Evolutionary conservation across 2,888 invertebrate species (phyloP).

Genomic region (Agrochola macilenta): DNA sequence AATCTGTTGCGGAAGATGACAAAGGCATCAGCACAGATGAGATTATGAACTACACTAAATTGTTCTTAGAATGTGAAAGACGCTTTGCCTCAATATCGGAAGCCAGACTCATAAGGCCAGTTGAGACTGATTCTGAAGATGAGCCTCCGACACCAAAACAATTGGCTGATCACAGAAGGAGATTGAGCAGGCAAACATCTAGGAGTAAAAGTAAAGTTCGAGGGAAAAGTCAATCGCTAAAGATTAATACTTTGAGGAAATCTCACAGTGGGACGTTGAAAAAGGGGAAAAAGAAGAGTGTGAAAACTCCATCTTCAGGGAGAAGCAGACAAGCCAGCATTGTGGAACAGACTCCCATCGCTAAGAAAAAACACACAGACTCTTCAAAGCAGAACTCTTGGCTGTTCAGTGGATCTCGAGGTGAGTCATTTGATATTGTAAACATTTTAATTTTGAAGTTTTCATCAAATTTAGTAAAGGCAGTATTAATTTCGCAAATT

Average conservation of each 20-base stretch:
- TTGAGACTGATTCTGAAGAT: slow-evolving; percentile 85
- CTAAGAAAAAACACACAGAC: slow-evolving; percentile 84
- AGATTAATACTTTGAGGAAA: slow-evolving; percentile 86
- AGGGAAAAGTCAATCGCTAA: slow-evolving; percentile 86
- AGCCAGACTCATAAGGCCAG: slow-evolving; percentile 69
- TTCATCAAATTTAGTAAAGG: slow-evolving; percentile 38
- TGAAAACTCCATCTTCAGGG: slow-evolving; percentile 77
- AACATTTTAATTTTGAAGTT: slow-evolving; percentile 15
- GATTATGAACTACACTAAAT: slow-evolving; percentile 81
- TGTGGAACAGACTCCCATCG: slow-evolving; percentile 82
- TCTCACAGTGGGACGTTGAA: slow-evolving; percentile 88
- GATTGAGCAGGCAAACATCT: slow-evolving; percentile 86
- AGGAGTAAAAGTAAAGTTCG: slow-evolving; percentile 87
- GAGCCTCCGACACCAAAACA: slow-evolving; percentile 81
- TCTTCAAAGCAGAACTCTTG: slow-evolving; percentile 83
- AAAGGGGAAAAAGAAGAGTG: slow-evolving; percentile 85
- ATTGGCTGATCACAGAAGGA: slow-evolving; percentile 82
- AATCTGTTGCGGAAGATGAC: slow-evolving; percentile 83
- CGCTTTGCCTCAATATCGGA: slow-evolving; percentile 78
- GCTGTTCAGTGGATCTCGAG: slow-evolving; percentile 85
- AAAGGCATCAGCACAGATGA: slow-evolving; percentile 79
- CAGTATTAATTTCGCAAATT: slow-evolving; percentile 16
- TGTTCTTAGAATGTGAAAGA: slow-evolving; percentile 86
- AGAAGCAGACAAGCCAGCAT: slow-evolving; percentile 87
- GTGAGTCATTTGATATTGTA: slow-evolving; percentile 72